Conservation (phyloP, 2,888 invertebrate genomes). For the Zaprionus bogoriensis region DNA sequence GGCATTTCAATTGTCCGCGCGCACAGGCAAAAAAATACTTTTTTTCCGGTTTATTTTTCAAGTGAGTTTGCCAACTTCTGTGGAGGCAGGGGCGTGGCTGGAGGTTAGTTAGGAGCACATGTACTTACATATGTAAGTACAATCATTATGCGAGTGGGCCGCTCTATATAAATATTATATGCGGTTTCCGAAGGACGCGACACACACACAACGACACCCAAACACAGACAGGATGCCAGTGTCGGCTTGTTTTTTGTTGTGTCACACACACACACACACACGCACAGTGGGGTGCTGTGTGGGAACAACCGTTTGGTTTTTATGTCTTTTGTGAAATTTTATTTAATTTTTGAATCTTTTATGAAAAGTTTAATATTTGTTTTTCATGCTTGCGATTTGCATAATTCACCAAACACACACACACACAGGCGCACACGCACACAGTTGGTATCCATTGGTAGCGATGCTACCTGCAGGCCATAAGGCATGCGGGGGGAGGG, state of each 20-base stretch:
- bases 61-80: constrained; percentile 59
- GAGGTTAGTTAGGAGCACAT: constrained; percentile 50
- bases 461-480: constrained; percentile 45
- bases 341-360: constrained; percentile 79
- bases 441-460: no score
- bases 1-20: constrained; percentile 61
- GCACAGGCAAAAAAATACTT: constrained; percentile 28
- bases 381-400: constrained; percentile 78
- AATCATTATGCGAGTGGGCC: constrained; percentile 64
- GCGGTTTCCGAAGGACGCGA: constrained; percentile 39
- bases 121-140: constrained; percentile 72
- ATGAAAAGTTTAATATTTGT: constrained; percentile 79
- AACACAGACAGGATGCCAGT: constrained; percentile 15
- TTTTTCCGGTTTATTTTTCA: constrained; percentile 42
- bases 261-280: constrained; percentile 4
- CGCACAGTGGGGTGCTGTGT: background rate
- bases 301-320: constrained; percentile 69
- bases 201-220: constrained; percentile 9
- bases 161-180: constrained; percentile 52
- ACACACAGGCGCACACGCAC: constrained; percentile 9
- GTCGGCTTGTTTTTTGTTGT: constrained; percentile 1
- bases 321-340: constrained; percentile 78
- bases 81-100: constrained; percentile 2
- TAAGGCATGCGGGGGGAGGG: background rate
- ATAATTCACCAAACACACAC: constrained; percentile 65